Base-by-base conservation (phyloP, 2,888 invertebrate genomes). In the Silvanus unidentatus region DNA sequence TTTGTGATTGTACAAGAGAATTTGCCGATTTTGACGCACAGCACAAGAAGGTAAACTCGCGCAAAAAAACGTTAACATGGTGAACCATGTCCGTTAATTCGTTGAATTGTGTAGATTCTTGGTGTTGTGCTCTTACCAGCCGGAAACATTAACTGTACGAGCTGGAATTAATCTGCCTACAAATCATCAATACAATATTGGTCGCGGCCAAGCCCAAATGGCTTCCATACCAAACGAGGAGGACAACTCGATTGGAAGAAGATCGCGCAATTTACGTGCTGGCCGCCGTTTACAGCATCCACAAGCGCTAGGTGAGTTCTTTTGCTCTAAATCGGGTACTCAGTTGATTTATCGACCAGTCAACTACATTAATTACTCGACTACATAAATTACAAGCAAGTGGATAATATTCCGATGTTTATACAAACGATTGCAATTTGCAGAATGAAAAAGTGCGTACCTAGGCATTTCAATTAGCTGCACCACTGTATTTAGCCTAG, bases 1-100 rank as follows among this genome's bases (percentile, higher is more conserved):
- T 88, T 87, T 64, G 86, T 89, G 16, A 79, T 88, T 27, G 89
- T 89, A 4, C 88, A 88, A 67, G 89, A 89, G 68, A 88, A 87
- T 70, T 71, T 87, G 45, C 86, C 87, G 2, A 88, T 89, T 59
- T 77, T 89, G 32, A 89, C 89, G 0, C 88, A 89, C 66, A 86
- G 86, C 62, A 63, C 63, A 5, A 44, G 63, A 43, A 55, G 60
- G 60, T 60, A 47, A 32, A 32, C 13, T 22, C 3, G 22, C 22
- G 22, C n/a, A 5, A 32, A 32, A 32, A 32, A 32, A 3, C n/a
- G n/a, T n/a, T n/a, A n/a, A n/a, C n/a, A n/a, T n/a, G n/a, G n/a
- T n/a, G n/a, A n/a, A n/a, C n/a, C n/a, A n/a, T 32, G 32, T 3
- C 32, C 32, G n/a, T 12, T 12, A 32, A 32, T 32, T n/a, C 10